Evolutionary conservation across 2,113 vertebrate genomes (phyloP), one percentile per base, ranked within the genome.

Genomic region (Dicentrarchus labrax): DNA sequence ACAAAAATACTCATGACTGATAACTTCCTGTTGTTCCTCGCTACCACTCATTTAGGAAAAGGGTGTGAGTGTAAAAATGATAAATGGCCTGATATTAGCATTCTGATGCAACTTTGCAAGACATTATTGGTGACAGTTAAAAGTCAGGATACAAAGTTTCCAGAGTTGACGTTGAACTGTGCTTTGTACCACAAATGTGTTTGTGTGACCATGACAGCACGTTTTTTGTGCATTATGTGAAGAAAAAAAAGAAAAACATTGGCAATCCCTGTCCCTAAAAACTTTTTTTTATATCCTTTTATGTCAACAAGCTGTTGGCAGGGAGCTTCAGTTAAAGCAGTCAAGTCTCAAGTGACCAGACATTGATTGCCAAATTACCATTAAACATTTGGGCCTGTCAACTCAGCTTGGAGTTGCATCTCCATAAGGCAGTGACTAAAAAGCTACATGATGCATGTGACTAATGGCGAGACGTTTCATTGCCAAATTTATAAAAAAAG

Each of bases 401-500:
- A 56, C 59, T 66, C 60, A 16, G 39, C 56, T 64, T 21, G 54
- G 70, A 65, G 50, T 38, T 15, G 57, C 56, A 62, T 48, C 72
- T 83, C 22, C 76, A 61, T 70, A 39, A 67, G 12, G 41, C 69
- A 10, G 74, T 2, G n/a, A 76, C 79, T 78, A 76, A 83, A 76
- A 87, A 57, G 62, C 73, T 53, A 53, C 43, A n/a, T n/a, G 70
- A 75, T 30, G 60, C 19, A 30, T 39, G 38, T 50, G 64, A 81
- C 24, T 76, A 81, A 92, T 80, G 75, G 75, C 5, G 38, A 77
- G 45, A 72, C 50, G 66, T 76, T 87, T 69, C 54, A 61, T 66
- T 54, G 83, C 60, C 69, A 83, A 64, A 72, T 70, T 56, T 69
- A 53, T n/a, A 39, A 45, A 68, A 8, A 51, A 72, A 39, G 39